These are phyloP conservation scores for Uloborus diversus DNA, from an alignment of 1,140 invertebrate genomes.

Conservation along the genomic window DNA sequence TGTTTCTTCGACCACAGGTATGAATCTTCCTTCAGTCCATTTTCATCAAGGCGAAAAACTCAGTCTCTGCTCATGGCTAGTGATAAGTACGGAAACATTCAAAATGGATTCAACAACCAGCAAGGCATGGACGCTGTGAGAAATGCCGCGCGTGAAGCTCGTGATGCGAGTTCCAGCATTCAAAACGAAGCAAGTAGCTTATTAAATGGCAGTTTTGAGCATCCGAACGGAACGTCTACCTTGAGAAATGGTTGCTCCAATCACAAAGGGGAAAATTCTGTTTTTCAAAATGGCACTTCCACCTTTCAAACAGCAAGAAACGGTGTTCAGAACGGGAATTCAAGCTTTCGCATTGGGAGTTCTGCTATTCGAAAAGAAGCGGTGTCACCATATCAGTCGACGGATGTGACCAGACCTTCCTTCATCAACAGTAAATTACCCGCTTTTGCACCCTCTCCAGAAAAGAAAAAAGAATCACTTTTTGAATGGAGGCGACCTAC, in stretches of 20 bases:
- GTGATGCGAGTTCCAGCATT: neutral
- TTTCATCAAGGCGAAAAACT: neutral
- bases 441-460: neutral
- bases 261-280: no score
- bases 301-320: neutral
- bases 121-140: no score
- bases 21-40: conserved; percentile 39
- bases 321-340: conserved; percentile 4
- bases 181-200: no score
- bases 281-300: no score
- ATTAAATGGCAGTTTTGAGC: no score
- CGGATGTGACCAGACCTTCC: conserved; percentile 15
- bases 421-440: neutral
- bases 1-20: conserved; percentile 1
- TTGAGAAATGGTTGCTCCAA: no score
- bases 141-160: no score
- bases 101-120: neutral
- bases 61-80: conserved; percentile 24
- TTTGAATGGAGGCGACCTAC: conserved; percentile 13
- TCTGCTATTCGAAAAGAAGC: no score
- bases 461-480: conserved; percentile 2
- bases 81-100: conserved; percentile 20
- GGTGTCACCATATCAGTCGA: conserved; percentile 31
- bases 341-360: no score
- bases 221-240: neutral